phyloP scores from a whole-genome alignment of 2,888 invertebrate genomes.

The Cheilosia scutellata region DNA sequence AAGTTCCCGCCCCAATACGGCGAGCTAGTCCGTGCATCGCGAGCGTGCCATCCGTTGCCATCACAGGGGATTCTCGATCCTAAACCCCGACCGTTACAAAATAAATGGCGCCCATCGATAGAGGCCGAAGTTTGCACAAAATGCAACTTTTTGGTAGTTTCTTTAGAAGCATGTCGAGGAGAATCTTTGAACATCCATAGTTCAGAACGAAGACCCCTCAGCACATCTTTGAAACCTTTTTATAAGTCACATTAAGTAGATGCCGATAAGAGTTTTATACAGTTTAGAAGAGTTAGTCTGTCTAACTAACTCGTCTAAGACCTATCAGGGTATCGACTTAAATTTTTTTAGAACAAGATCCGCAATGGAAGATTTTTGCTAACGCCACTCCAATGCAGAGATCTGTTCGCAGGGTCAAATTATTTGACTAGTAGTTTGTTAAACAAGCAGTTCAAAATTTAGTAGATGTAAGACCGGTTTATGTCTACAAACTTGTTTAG shows the following conservation, averaged over 20 bases:
- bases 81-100: neutral
- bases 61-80: no score
- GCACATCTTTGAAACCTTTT: neutral
- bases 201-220: neutral
- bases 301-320: neutral
- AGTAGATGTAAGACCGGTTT: no score
- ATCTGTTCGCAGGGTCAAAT: neutral
- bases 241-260: neutral
- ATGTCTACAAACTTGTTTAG: neutral
- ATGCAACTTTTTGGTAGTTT: neutral
- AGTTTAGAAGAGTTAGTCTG: neutral
- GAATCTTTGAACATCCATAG: neutral
- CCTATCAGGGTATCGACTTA: neutral
- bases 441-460: no score
- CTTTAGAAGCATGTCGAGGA: neutral
- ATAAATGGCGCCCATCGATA: conserved; percentile 1
- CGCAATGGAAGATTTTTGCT: neutral
- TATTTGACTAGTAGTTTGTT: neutral
- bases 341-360: neutral
- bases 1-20: no score
- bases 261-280: neutral
- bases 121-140: neutral
- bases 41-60: no score
- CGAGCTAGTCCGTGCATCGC: no score
- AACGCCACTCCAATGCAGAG: neutral